A percentile compares a stretch with the other conserved stretches of the same genome.
Evolutionary conservation across 2,888 invertebrate species (phyloP).

Genomic region (Gymnoscelis rufifasciata): DNA sequence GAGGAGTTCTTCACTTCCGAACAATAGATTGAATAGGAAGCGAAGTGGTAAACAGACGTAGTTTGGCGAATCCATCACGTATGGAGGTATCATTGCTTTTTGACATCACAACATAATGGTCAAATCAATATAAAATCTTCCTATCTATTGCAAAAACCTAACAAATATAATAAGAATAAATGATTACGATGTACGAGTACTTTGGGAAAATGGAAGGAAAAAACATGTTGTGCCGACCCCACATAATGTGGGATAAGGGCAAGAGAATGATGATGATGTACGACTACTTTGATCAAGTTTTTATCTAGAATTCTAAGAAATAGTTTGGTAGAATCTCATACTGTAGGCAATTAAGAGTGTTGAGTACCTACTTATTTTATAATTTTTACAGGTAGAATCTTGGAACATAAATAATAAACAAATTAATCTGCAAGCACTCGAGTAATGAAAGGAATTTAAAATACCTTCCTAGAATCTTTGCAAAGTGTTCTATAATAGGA

Average conservation of each 20-base stretch:
- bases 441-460: slow-evolving; percentile 26
- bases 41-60: slow-evolving; percentile 76
- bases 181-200: too few species aligned
- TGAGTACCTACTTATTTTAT: neutral
- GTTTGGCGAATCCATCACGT: slow-evolving; percentile 48
- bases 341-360: too few species aligned
- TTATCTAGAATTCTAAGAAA: too few species aligned
- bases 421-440: slow-evolving; percentile 5
- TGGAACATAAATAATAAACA: neutral
- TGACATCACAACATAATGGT: slow-evolving; percentile 1
- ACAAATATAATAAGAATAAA: too few species aligned
- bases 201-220: too few species aligned
- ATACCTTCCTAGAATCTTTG: slow-evolving; percentile 42
- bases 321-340: too few species aligned
- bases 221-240: too few species aligned
- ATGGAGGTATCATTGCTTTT: slow-evolving; percentile 32
- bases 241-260: too few species aligned
- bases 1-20: slow-evolving; percentile 75
- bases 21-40: slow-evolving; percentile 72
- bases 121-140: too few species aligned
- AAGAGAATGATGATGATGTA: too few species aligned
- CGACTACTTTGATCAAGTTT: too few species aligned
- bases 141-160: too few species aligned
- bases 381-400: neutral
- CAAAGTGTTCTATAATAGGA: slow-evolving; percentile 55